Conservation (phyloP, 2,797 vertebrate species). For the Parotocinclus haroldoi region DNA sequence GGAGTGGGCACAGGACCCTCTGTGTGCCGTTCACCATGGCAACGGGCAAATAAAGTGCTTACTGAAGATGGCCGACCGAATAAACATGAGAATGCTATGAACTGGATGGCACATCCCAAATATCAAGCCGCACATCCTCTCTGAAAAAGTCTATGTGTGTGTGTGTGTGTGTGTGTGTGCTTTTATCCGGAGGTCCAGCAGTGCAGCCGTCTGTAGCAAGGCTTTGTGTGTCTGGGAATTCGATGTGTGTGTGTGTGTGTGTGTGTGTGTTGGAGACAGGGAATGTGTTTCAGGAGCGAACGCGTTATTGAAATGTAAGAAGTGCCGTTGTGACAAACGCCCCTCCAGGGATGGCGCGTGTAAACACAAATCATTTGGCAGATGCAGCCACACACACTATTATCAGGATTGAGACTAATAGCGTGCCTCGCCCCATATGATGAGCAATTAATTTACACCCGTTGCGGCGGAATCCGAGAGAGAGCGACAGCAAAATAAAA, state of each 20-base stretch:
- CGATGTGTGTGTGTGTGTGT: constrained; percentile 22
- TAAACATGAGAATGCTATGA: too few relatives aligned
- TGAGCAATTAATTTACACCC: constrained; percentile 79
- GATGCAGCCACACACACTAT: constrained; percentile 74
- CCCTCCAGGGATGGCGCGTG: constrained; percentile 72
- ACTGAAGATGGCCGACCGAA: too few relatives aligned
- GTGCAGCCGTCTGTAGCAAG: constrained; percentile 9
- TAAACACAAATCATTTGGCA: constrained; percentile 85
- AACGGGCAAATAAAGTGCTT: too few relatives aligned
- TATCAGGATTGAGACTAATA: constrained; percentile 83
- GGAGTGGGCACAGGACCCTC: too few relatives aligned
- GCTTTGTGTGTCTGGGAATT: constrained; percentile 16
- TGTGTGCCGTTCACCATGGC: too few relatives aligned
- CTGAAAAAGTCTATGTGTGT: not conserved
- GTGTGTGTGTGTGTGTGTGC: constrained; percentile 16
- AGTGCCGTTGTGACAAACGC: constrained; percentile 72
- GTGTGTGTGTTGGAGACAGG: constrained; percentile 14
- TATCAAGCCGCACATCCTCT: too few relatives aligned
- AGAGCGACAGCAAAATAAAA: constrained; percentile 1
- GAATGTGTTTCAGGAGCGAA: constrained; percentile 49
- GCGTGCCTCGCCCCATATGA: constrained; percentile 77
- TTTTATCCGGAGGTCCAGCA: constrained; percentile 18
- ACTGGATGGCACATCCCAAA: too few relatives aligned
- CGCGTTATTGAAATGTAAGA: constrained; percentile 75
- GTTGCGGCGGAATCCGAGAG: constrained; percentile 60